A percentile compares a stretch with the other conserved stretches of the same genome.
These are phyloP conservation scores for Enteromius afrohamiltoni DNA, from an alignment of 2,797 vertebrate species.

Conservation along the genomic window DNA sequence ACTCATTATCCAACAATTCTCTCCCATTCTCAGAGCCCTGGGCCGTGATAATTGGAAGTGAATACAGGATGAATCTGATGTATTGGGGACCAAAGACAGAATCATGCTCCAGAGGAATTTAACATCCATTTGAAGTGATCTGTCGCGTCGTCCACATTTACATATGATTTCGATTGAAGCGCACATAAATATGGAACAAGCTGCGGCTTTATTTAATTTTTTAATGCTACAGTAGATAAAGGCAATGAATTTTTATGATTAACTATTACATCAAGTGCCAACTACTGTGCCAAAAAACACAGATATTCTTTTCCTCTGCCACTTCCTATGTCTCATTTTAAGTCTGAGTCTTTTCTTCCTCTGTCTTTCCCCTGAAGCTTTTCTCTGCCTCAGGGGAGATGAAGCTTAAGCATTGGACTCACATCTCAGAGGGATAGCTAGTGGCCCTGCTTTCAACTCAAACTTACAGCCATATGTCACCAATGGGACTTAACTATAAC, in stretches of 20 bases:
- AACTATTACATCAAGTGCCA: slow-evolving; percentile 21
- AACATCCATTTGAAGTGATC: slow-evolving; percentile 34
- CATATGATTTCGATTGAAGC: background rate
- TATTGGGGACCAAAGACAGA: slow-evolving; percentile 13
- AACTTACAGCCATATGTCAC: slow-evolving; percentile 44
- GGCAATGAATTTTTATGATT: slow-evolving; percentile 5
- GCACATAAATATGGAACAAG: slow-evolving; percentile 10
- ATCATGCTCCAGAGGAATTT: slow-evolving; percentile 14
- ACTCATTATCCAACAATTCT: slow-evolving; percentile 38
- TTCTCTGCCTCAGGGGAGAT: slow-evolving; percentile 26
- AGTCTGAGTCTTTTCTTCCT: slow-evolving; percentile 20
- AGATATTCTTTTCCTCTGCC: slow-evolving; percentile 17
- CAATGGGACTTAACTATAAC: slow-evolving; percentile 21
- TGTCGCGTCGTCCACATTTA: background rate
- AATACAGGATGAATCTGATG: slow-evolving; percentile 32
- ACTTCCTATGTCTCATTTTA: slow-evolving; percentile 9
- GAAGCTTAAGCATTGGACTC: slow-evolving; percentile 31
- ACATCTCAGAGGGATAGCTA: slow-evolving; percentile 38
- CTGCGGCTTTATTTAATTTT: slow-evolving; percentile 14
- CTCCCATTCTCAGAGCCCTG: slow-evolving; percentile 18
- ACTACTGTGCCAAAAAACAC: slow-evolving; percentile 20
- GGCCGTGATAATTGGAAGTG: slow-evolving; percentile 48
- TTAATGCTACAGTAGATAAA: slow-evolving; percentile 1
- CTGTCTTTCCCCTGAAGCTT: slow-evolving; percentile 38
- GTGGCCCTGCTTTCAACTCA: slow-evolving; percentile 39